A percentile compares a stretch with the other conserved stretches of the same genome.
These are phyloP conservation scores for Camponotus pennsylvanicus DNA, from an alignment of 1,140 invertebrate genomes.

Conservation along the genomic window DNA sequence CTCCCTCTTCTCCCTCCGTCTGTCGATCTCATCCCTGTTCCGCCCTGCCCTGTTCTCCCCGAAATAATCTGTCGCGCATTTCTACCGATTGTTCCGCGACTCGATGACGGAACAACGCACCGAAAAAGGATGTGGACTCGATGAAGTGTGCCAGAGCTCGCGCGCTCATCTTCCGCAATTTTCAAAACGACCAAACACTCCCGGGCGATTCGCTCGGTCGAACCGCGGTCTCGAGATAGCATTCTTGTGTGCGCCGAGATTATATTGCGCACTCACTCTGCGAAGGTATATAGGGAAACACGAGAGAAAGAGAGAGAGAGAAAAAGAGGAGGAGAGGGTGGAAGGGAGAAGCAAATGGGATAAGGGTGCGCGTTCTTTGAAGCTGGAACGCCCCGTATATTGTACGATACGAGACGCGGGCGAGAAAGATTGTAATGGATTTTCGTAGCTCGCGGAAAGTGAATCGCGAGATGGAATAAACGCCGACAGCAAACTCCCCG, in stretches of 20 bases:
- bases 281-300: background rate
- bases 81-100: background rate
- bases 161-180: conserved; percentile 25
- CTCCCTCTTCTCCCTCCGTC: too few species aligned
- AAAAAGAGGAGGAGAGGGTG: conserved; percentile 10
- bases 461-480: conserved; percentile 57
- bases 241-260: conserved; percentile 43
- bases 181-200: conserved; percentile 27
- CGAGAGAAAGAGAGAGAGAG: background rate
- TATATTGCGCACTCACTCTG: conserved; percentile 47
- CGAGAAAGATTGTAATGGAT: conserved; percentile 60
- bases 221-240: conserved; percentile 34
- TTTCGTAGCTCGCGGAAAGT: conserved; percentile 56
- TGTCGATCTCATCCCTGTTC: background rate
- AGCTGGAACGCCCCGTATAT: conserved; percentile 43
- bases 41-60: background rate
- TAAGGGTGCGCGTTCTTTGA: conserved; percentile 41
- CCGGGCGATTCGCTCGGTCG: conserved; percentile 11
- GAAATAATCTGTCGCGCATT: conserved; percentile 43
- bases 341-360: background rate
- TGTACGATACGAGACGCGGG: conserved; percentile 53
- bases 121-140: conserved; percentile 38
- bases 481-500: conserved; percentile 13
- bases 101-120: conserved; percentile 23
- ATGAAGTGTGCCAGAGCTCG: conserved; percentile 23